phyloP scores from a whole-genome alignment of 2,888 invertebrate genomes.

The Agrotis exclamationis region DNA sequence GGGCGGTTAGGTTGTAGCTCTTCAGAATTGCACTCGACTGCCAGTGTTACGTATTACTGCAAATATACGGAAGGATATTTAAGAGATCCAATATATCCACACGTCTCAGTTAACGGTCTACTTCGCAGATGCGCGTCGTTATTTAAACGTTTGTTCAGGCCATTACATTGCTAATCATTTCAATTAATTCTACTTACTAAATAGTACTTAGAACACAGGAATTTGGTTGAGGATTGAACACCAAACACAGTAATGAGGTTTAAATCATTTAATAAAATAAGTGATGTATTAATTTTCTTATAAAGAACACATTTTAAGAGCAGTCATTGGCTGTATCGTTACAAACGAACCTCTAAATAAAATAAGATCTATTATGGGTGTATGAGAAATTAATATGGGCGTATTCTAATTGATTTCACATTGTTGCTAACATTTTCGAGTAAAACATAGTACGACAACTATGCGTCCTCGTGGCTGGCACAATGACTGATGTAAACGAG shows the following conservation, averaged over 20 bases:
- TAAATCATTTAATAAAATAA: conserved; percentile 91
- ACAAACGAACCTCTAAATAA: conserved; percentile 70
- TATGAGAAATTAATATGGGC: conserved; percentile 42
- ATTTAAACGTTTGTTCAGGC: conserved; percentile 44
- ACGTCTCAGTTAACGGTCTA: conserved; percentile 52
- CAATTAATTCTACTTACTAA: conserved; percentile 44
- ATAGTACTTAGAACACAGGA: conserved; percentile 18
- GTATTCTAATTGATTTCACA: conserved; percentile 49
- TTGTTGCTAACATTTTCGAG: conserved; percentile 64
- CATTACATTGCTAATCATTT: conserved; percentile 56
- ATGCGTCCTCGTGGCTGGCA: conserved; percentile 34
- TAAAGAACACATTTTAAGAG: conserved; percentile 88
- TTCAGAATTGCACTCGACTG: conserved; percentile 72
- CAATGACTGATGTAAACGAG: conserved; percentile 42
- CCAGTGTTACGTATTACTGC: conserved; percentile 65
- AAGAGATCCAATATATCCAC: conserved; percentile 65
- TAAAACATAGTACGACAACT: conserved; percentile 69
- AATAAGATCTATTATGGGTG: conserved; percentile 47
- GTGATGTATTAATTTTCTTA: conserved; percentile 88
- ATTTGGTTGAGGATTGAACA: conserved; percentile 22
- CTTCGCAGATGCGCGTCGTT: conserved; percentile 33
- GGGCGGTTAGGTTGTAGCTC: conserved; percentile 72
- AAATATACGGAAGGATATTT: conserved; percentile 63
- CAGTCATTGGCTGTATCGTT: conserved; percentile 83
- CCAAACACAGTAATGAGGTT: conserved; percentile 70